phyloP scores from a whole-genome alignment of 2,888 invertebrate genomes.

The Oscheius sp. region DNA sequence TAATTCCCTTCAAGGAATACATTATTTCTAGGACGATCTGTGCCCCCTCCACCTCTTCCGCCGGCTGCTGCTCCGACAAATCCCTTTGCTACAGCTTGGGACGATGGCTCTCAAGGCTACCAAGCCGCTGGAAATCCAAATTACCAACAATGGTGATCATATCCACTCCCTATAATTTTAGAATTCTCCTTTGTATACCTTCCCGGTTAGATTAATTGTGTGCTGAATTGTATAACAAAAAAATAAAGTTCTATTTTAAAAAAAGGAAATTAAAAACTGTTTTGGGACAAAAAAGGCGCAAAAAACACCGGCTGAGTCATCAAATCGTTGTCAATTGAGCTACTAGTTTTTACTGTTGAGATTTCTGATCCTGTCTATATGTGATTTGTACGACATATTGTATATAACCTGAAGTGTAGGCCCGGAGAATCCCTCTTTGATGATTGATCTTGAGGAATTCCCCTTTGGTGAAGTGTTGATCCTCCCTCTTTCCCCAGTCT shows the following conservation, averaged over 20 bases:
- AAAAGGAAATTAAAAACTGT: no score
- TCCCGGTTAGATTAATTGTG: not conserved
- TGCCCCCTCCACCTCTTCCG: constrained; percentile 1
- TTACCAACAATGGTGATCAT: constrained; percentile 41
- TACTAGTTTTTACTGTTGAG: no score
- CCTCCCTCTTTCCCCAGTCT: not conserved
- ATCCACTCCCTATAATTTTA: not conserved
- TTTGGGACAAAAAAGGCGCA: no score
- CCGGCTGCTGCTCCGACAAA: constrained; percentile 30
- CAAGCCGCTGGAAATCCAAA: constrained; percentile 40
- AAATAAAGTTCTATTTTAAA: not conserved
- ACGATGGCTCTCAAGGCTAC: constrained; percentile 30
- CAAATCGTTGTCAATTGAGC: no score
- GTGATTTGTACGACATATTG: no score
- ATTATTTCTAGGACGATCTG: not conserved
- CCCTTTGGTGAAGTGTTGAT: no score
- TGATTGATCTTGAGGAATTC: no score
- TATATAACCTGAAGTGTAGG: no score
- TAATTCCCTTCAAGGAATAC: no score
- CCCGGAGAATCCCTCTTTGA: no score
- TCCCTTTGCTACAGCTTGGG: constrained; percentile 49
- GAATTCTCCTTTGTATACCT: not conserved
- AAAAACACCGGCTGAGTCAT: no score
- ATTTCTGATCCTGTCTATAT: no score
- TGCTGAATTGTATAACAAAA: not conserved